A percentile compares a stretch with the other conserved stretches of the same genome.
These are phyloP conservation scores for Agrochola lota DNA, from an alignment of 2,888 invertebrate genomes.

Conservation along the genomic window DNA sequence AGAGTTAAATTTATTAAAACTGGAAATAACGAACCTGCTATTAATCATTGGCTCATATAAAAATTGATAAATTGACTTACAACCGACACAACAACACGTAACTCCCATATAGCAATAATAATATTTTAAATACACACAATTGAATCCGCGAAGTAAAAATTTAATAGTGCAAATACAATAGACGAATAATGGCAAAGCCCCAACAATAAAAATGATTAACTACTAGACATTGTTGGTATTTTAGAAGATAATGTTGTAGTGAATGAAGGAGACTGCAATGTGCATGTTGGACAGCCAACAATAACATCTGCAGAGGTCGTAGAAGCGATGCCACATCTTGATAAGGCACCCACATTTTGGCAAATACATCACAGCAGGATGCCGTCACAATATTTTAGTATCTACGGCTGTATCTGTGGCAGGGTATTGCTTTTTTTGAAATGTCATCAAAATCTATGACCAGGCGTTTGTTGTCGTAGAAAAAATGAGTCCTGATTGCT, in stretches of 20 bases:
- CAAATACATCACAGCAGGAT: constrained; percentile 88
- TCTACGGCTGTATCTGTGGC: constrained; percentile 83
- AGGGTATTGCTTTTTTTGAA: constrained; percentile 74
- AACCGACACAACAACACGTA: constrained; percentile 13
- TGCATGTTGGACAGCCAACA: constrained; percentile 78
- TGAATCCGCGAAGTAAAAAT: constrained; percentile 61
- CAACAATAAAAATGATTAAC: constrained; percentile 77
- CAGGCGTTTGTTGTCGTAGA: constrained; percentile 39
- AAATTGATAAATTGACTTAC: constrained; percentile 35
- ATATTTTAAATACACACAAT: constrained; percentile 51
- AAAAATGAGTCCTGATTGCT: constrained; percentile 58
- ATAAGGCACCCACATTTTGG: constrained; percentile 89
- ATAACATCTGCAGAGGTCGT: constrained; percentile 82
- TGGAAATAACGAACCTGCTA: neutral
- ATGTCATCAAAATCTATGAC: constrained; percentile 65
- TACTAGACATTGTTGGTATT: constrained; percentile 69
- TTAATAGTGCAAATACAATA: constrained; percentile 66
- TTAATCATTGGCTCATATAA: neutral
- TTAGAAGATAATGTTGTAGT: constrained; percentile 60
- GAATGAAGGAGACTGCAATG: constrained; percentile 74
- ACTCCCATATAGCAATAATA: constrained; percentile 19
- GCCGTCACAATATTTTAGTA: constrained; percentile 90
- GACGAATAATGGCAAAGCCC: constrained; percentile 69
- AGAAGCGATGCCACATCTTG: constrained; percentile 82
- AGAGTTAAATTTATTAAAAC: neutral